Base-by-base conservation (phyloP, 23 tunicate genomes). In the Pegea sp. region DNA sequence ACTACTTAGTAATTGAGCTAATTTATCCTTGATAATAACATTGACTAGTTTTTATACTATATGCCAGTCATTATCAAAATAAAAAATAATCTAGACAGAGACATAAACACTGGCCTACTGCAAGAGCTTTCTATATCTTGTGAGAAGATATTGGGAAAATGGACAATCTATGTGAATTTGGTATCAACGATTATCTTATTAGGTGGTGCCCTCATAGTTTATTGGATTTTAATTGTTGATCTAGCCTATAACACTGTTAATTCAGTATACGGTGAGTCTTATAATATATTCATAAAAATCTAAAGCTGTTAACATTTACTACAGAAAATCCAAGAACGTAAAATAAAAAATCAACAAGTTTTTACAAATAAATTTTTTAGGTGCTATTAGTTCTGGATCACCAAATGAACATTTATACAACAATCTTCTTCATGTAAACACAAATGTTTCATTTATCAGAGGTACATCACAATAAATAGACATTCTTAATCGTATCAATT, bases 151-250 rank as follows among this genome's bases (percentile, higher is more conserved):
- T 16, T 72, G 0, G 79, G 79, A 19, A 53, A 43, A 31, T 72
- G 68, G 64, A 59, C 70, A 20, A 51, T 28, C 13, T 46, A 44
- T 38, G 24, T 57, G 3, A 56, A 52, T 22, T 43, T 63, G 0
- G 8, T 54, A 8, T 54, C 65, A 7, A 48, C 79, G 6, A 38
- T 34, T 18, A 57, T 72, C 21, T 21, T 72, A 16, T 27, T 72
- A 24, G 56, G 25, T 31, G 71, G 79, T 5, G 79, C 79, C 21
- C 38, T 72, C 22, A 72, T 64, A 16, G 79, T 72, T 5, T 72
- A 72, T 30, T 72, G 69, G 64, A 64, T 72, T n/a, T 13, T 72
- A 0, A 64, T 72, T 64, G 59, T 58, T 21, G 62, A 72, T 24
- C 44, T 72, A 30, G 28, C 59, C 0, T 64, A 56, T 58, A 57